A percentile compares a stretch with the other conserved stretches of the same genome.
Conservation (phyloP, 2,113 vertebrate species). For the Herpailurus yagouaroundi region DNA sequence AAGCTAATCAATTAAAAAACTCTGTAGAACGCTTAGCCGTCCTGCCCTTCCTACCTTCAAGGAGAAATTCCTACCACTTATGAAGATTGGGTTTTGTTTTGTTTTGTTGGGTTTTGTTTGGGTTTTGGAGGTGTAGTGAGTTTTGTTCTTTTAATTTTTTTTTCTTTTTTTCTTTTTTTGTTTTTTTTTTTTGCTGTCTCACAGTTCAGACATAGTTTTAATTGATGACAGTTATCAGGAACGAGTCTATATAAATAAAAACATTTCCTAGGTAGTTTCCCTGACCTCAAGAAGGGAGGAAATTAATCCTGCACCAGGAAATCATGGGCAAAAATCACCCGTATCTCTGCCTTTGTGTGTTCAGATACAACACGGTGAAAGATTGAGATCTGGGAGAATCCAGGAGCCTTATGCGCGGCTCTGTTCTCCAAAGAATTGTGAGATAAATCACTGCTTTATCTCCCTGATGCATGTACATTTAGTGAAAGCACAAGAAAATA, state of each 20-base stretch:
- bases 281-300: neutral
- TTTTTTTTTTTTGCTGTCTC: neutral
- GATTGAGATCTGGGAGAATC: conserved; percentile 32
- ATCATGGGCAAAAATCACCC: neutral
- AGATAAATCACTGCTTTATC: conserved; percentile 39
- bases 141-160: neutral
- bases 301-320: conserved; percentile 26
- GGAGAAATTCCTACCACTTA: neutral
- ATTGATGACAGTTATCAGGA: conserved; percentile 4
- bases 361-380: neutral
- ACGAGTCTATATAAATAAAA: neutral
- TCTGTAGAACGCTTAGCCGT: neutral
- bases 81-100: neutral
- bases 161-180: neutral
- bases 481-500: conserved; percentile 79
- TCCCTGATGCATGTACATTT: conserved; percentile 72
- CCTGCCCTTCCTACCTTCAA: neutral
- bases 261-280: neutral
- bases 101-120: neutral
- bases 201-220: conserved; percentile 38
- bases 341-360: neutral
- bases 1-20: neutral
- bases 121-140: neutral
- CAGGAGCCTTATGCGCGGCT: conserved; percentile 45
- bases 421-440: conserved; percentile 73